These are phyloP conservation scores for Phalanger gymnotis DNA, from an alignment of 2,797 vertebrate species.

Conservation along the genomic window DNA sequence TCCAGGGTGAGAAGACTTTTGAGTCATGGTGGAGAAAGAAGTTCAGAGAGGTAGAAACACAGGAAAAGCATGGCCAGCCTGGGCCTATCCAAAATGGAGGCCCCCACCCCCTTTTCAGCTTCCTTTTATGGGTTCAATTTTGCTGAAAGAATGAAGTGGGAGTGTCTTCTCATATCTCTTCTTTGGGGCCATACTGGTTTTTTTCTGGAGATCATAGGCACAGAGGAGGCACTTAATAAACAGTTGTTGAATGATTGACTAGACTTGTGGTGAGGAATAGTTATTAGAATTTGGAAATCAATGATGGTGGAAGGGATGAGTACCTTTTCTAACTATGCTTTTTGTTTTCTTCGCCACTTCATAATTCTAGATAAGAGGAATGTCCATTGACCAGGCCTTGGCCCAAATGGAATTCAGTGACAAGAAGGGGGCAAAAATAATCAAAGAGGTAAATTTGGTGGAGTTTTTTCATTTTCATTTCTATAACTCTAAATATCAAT, in stretches of 20 bases:
- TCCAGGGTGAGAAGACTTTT: background rate
- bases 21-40: background rate
- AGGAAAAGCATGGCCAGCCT: background rate
- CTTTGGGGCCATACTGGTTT: background rate
- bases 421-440: constrained; percentile 97
- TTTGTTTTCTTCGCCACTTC: constrained; percentile 18
- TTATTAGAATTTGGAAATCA: background rate
- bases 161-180: background rate
- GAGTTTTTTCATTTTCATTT: background rate
- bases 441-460: constrained; percentile 83
- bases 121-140: background rate
- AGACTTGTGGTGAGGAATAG: background rate
- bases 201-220: background rate
- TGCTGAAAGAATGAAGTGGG: background rate
- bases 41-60: background rate
- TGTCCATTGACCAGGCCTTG: constrained; percentile 95
- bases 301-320: background rate
- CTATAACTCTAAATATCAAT: background rate
- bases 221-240: background rate
- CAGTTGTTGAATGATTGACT: background rate
- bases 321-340: constrained; percentile 47
- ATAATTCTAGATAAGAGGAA: constrained; percentile 90
- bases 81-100: background rate
- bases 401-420: constrained; percentile 95
- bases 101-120: background rate